Conservation (phyloP, 2,797 vertebrate species). For the Scolopax rusticola region DNA sequence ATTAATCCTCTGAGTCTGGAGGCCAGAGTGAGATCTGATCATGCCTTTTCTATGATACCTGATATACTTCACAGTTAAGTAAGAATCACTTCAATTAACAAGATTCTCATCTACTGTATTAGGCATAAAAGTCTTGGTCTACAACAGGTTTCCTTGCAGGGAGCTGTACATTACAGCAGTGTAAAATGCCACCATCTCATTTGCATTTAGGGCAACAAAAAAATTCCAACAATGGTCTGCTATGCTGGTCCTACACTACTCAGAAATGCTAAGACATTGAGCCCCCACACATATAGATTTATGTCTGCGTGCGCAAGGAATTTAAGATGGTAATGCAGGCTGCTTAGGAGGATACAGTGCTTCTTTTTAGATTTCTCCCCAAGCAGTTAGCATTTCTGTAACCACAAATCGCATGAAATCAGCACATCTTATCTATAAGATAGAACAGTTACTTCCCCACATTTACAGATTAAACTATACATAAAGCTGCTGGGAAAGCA, state of each 20-base stretch:
- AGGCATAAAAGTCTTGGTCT: not conserved
- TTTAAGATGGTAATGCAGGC: not conserved
- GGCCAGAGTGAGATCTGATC: not conserved
- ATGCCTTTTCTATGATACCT: not conserved
- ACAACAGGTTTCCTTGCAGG: not conserved
- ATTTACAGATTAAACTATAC: not conserved
- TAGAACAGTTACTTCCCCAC: not conserved
- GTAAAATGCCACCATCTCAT: not conserved
- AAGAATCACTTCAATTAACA: not conserved
- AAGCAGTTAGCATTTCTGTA: not conserved
- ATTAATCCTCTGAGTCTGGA: not conserved
- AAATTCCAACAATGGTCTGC: not conserved
- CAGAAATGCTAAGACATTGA: not conserved
- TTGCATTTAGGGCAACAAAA: not conserved
- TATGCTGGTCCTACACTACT: not conserved
- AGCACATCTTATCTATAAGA: not conserved
- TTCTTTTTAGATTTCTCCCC: not conserved
- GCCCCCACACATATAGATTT: not conserved
- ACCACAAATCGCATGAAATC: not conserved
- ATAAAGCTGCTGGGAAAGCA: not conserved
- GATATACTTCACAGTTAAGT: not conserved
- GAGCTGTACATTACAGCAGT: not conserved
- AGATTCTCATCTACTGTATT: not conserved
- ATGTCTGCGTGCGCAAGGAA: not conserved
- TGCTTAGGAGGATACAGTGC: not conserved